These are phyloP conservation scores for Puma concolor DNA, from an alignment of 2,113 vertebrate genomes.

Conservation along the genomic window DNA sequence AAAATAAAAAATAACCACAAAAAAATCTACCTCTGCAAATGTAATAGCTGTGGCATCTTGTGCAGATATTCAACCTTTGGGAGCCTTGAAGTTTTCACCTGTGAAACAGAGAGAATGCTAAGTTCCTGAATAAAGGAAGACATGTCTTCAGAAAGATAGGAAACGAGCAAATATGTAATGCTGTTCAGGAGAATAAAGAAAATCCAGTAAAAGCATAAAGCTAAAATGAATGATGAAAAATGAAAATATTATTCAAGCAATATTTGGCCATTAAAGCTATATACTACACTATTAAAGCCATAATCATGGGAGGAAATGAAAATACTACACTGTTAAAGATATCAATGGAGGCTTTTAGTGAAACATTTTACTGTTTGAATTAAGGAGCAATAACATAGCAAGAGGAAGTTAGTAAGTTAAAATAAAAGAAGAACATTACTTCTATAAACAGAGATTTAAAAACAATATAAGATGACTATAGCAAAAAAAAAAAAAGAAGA, in stretches of 20 bases:
- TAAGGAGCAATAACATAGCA: not conserved
- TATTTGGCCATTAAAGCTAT: not conserved
- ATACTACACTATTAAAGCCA: not conserved
- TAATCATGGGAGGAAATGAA: not conserved
- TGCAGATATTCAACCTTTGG: not conserved
- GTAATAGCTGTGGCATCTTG: not conserved
- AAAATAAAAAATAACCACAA: no score
- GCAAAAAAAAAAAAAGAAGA: not conserved
- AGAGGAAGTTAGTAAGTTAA: not conserved
- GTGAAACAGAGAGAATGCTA: not conserved
- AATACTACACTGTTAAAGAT: not conserved
- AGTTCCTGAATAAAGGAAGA: not conserved
- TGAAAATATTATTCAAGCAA: not conserved
- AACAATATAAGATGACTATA: not conserved
- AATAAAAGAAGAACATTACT: not conserved
- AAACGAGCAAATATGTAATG: not conserved
- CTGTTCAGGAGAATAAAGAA: not conserved
- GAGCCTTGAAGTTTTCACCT: not conserved
- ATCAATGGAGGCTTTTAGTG: not conserved
- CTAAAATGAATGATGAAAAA: not conserved
- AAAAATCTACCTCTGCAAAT: not conserved
- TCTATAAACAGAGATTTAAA: not conserved
- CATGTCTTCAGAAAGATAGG: not conserved
- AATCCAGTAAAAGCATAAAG: not conserved
- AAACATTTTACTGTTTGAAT: not conserved